phyloP scores from a whole-genome alignment of 2,888 invertebrate genomes.

The Heliothis peltigera region DNA sequence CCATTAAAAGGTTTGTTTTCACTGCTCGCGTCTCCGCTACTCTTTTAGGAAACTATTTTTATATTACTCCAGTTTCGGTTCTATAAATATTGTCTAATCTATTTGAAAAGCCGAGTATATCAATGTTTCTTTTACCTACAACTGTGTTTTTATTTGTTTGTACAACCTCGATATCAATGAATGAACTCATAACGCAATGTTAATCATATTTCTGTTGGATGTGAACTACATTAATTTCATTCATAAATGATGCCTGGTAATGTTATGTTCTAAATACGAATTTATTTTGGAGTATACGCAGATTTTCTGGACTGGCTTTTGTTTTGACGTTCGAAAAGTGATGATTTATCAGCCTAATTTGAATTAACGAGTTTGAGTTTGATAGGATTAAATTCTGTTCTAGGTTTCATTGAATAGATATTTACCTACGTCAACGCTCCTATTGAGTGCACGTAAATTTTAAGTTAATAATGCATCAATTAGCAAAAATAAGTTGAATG shows the following conservation, averaged over 20 bases:
- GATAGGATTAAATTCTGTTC: no score
- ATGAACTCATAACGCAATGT: conserved; percentile 34
- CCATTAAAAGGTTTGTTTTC: not conserved
- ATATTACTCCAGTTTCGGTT: conserved; percentile 2
- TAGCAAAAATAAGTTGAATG: no score
- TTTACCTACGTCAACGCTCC: no score
- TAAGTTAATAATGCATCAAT: no score
- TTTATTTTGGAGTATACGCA: no score
- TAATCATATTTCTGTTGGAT: conserved; percentile 47
- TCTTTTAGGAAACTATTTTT: not conserved
- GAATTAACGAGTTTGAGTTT: no score
- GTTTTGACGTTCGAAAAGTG: no score
- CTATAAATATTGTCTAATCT: conserved; percentile 45
- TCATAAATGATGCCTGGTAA: conserved; percentile 37
- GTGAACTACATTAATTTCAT: conserved; percentile 38
- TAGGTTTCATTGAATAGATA: no score
- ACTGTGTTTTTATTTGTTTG: conserved; percentile 51
- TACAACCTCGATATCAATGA: conserved; percentile 55
- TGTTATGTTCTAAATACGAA: no score
- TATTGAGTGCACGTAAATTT: no score
- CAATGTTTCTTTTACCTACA: conserved; percentile 43
- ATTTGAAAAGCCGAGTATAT: conserved; percentile 23
- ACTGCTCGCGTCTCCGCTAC: not conserved
- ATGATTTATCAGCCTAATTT: no score
- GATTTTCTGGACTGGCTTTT: no score